These are phyloP conservation scores for Tenrec ecaudatus DNA, from an alignment of 2,113 vertebrate species.

Conservation along the genomic window DNA sequence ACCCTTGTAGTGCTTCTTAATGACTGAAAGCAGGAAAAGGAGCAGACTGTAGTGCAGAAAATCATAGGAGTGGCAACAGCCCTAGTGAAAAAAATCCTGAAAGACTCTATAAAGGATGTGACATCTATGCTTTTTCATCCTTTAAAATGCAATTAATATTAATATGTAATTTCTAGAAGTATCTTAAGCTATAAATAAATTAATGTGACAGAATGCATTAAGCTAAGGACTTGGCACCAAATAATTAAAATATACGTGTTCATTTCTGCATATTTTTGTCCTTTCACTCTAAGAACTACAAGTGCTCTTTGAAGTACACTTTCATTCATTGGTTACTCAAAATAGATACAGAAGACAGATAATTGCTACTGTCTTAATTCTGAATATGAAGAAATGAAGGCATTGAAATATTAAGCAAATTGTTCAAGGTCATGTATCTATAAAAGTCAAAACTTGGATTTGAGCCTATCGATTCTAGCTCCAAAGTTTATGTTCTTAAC, in stretches of 20 bases:
- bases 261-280: too few relatives aligned
- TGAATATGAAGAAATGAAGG: neutral
- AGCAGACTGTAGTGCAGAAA: neutral
- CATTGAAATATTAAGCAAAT: constrained; percentile 13
- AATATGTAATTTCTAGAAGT: neutral
- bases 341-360: neutral
- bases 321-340: constrained; percentile 21
- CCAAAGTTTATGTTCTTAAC: neutral
- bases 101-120: neutral
- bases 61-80: neutral
- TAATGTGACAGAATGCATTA: neutral
- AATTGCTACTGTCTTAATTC: neutral
- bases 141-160: neutral
- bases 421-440: neutral
- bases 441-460: neutral
- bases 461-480: neutral
- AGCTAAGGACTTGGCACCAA: neutral
- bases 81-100: neutral
- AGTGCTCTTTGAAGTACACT: neutral
- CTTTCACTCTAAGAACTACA: neutral
- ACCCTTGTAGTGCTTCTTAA: neutral
- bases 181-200: neutral
- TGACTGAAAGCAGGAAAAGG: neutral
- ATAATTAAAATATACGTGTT: neutral
- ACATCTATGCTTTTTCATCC: neutral